Evolutionary conservation across 2,888 invertebrate species (phyloP).

Genomic region (Rhamnusium bicolor): DNA sequence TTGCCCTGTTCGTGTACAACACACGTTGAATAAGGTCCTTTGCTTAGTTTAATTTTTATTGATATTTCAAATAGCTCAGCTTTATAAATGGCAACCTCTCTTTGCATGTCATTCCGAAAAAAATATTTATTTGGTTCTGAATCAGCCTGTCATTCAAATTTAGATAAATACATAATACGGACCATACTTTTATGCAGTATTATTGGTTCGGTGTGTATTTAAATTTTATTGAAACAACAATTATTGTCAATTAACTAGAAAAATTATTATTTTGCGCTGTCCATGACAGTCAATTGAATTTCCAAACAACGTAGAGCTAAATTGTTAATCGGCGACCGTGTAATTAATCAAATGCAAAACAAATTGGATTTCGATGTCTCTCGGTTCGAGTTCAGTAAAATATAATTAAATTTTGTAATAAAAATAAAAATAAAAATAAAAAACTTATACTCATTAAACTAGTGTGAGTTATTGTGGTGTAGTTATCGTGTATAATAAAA

Average conservation of each 20-base stretch:
- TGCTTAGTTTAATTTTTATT: too few relatives aligned
- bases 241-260: slow-evolving; percentile 19
- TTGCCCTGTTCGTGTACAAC: too few relatives aligned
- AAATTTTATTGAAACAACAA: not conserved
- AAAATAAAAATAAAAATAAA: slow-evolving; percentile 31
- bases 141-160: too few relatives aligned
- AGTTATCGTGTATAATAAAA: not conserved
- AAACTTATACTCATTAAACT: slow-evolving; percentile 2
- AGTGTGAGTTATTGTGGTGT: not conserved
- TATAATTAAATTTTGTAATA: slow-evolving; percentile 33
- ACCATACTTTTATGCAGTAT: too few relatives aligned
- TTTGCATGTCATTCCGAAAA: too few relatives aligned
- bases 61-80: too few relatives aligned
- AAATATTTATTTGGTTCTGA: too few relatives aligned
- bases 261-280: slow-evolving; percentile 17
- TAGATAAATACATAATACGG: too few relatives aligned
- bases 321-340: slow-evolving; percentile 40
- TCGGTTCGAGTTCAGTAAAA: slow-evolving; percentile 22
- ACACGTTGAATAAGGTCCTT: too few relatives aligned
- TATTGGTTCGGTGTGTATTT: not conserved
- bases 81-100: too few relatives aligned
- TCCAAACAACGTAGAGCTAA: slow-evolving; percentile 19
- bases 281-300: slow-evolving; percentile 33
- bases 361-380: slow-evolving; percentile 35
- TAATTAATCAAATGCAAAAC: slow-evolving; percentile 44